Percentiles rank a stretch among this genome's conserved stretches.
Conservation (phyloP, 2,797 vertebrate genomes). For the Anas bernieri region DNA sequence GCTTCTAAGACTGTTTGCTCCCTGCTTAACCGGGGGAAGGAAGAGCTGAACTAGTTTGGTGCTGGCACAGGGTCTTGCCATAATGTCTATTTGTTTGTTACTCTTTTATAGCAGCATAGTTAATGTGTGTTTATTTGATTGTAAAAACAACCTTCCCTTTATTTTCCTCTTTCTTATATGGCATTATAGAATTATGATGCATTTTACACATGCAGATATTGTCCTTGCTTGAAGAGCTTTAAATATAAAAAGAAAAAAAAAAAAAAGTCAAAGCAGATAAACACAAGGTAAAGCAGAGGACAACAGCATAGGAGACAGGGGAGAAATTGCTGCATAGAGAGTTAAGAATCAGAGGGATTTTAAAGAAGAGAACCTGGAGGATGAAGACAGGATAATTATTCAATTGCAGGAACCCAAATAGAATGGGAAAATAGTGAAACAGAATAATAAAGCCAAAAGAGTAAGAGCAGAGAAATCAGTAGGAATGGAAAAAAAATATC, state of each 20-base stretch:
- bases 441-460: neutral
- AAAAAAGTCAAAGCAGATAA: constrained; percentile 12
- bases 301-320: neutral
- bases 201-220: neutral
- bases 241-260: neutral
- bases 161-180: neutral
- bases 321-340: neutral
- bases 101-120: neutral
- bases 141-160: neutral
- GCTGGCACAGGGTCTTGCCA: neutral
- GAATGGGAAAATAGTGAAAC: neutral
- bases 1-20: neutral
- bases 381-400: constrained; percentile 15
- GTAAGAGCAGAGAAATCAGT: neutral
- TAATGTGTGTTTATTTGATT: neutral
- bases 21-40: neutral
- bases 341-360: constrained; percentile 7
- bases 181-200: neutral
- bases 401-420: neutral
- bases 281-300: constrained; percentile 4
- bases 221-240: neutral
- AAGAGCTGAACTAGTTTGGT: neutral
- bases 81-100: neutral
- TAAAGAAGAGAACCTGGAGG: neutral
- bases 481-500: neutral